Conservation (phyloP, 1,140 invertebrate genomes). For the Dinothrombium tinctorium region DNA sequence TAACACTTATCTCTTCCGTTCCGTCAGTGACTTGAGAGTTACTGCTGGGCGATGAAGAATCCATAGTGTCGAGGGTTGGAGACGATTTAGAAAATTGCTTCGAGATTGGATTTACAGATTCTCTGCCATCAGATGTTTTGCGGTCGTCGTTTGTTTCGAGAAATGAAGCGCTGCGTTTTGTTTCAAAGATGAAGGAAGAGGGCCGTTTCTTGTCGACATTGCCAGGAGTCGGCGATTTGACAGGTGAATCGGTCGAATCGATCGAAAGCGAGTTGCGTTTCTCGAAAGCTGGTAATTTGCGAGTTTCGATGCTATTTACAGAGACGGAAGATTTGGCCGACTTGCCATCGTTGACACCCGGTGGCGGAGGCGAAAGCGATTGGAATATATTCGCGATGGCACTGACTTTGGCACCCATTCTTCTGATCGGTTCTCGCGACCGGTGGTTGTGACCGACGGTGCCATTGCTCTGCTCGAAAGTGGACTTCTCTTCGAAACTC, state of each 20-base stretch:
- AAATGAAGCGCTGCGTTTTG: neutral
- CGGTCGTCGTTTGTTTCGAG: neutral
- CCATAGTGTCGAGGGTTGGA: no score
- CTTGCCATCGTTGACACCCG: conserved; percentile 2
- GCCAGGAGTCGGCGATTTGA: no score
- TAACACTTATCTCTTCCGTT: no score
- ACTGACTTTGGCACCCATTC: conserved; percentile 16
- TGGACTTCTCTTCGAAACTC: conserved; percentile 6
- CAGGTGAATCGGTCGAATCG: no score
- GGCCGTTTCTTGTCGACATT: no score
- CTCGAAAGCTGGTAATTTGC: neutral
- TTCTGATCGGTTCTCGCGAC: neutral
- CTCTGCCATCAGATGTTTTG: neutral
- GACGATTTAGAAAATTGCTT: no score
- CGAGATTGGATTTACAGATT: no score
- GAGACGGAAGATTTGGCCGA: neutral
- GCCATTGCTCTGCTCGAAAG: neutral
- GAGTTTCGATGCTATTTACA: neutral
- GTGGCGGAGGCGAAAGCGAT: conserved; percentile 7
- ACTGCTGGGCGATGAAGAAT: no score
- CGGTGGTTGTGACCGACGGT: neutral
- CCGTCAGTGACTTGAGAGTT: no score
- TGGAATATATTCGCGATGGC: conserved; percentile 15
- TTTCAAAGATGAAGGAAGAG: no score
- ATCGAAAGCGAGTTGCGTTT: no score